Percentiles rank a stretch among this genome's conserved stretches.
phyloP scores from a whole-genome alignment of 2,888 invertebrate genomes.

The Lampropteryx suffumata region DNA sequence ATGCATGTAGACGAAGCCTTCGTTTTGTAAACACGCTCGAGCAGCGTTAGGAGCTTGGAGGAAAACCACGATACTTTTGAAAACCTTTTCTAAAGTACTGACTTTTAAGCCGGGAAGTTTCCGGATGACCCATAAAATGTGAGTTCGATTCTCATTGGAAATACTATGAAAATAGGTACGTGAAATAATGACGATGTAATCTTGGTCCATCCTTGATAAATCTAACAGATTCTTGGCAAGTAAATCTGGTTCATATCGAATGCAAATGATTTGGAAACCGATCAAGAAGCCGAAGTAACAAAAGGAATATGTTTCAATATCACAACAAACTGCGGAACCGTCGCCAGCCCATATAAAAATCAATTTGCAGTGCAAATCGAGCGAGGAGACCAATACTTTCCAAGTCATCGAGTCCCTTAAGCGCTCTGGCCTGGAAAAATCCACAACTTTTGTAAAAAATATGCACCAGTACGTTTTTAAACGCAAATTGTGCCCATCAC shows the following conservation, averaged over 20 bases:
- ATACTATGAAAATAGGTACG: no score
- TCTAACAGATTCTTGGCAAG: no score
- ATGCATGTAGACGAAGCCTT: conserved; percentile 14
- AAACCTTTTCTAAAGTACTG: neutral
- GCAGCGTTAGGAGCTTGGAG: conserved; percentile 8
- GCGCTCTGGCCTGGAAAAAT: conserved; percentile 70
- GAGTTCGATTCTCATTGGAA: no score
- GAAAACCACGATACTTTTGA: conserved; percentile 9
- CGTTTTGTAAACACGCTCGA: conserved; percentile 22
- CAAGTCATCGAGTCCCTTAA: conserved; percentile 71
- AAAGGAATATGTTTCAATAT: conserved; percentile 19
- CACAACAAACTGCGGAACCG: conserved; percentile 39
- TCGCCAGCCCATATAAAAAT: conserved; percentile 67
- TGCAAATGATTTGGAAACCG: conserved; percentile 8
- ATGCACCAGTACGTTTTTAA: conserved; percentile 43
- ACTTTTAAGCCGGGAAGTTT: no score
- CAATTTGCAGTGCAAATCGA: conserved; percentile 80
- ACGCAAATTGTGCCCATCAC: conserved; percentile 41
- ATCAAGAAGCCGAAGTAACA: conserved; percentile 1
- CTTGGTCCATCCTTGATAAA: no score
- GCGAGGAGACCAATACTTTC: conserved; percentile 75
- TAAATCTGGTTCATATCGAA: conserved; percentile 1
- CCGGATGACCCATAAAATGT: no score
- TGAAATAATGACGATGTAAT: no score
- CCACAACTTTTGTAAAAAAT: conserved; percentile 61